These are phyloP conservation scores for Drosophila yooni DNA, from an alignment of 2,888 invertebrate species.

Conservation along the genomic window DNA sequence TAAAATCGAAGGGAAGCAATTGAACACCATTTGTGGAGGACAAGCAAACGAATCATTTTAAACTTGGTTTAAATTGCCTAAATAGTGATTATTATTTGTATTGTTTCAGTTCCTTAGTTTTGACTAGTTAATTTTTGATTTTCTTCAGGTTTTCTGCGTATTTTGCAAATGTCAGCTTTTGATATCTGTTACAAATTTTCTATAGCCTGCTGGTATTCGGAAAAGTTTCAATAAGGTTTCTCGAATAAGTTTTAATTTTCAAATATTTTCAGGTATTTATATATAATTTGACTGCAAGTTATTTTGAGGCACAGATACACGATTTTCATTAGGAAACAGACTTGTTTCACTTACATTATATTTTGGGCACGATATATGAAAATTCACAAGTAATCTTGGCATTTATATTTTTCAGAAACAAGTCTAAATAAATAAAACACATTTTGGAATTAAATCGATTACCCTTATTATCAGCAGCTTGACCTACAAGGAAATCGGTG, in stretches of 20 bases:
- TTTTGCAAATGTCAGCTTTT: neutral
- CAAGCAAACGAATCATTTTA: slow-evolving; percentile 10
- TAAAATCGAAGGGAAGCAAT: neutral
- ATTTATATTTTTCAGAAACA: neutral
- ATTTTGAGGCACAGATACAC: too few relatives aligned
- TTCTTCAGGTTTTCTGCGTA: neutral
- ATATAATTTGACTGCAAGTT: too few relatives aligned
- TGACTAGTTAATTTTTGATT: neutral
- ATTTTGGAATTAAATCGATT: neutral
- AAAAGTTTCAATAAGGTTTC: neutral
- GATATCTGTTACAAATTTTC: accelerated
- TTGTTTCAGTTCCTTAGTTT: neutral
- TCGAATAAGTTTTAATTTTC: accelerated
- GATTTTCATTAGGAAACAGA: too few relatives aligned
- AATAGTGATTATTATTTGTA: neutral
- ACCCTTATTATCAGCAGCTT: neutral
- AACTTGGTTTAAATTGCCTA: neutral
- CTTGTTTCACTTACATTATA: too few relatives aligned
- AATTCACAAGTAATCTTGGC: neutral
- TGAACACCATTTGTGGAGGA: neutral
- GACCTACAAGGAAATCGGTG: neutral
- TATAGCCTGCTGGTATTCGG: neutral
- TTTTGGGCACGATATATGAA: too few relatives aligned
- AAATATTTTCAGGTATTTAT: neutral
- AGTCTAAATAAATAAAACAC: neutral